Conservation (phyloP, 2,797 vertebrate genomes). For the Pitangus sulphuratus region DNA sequence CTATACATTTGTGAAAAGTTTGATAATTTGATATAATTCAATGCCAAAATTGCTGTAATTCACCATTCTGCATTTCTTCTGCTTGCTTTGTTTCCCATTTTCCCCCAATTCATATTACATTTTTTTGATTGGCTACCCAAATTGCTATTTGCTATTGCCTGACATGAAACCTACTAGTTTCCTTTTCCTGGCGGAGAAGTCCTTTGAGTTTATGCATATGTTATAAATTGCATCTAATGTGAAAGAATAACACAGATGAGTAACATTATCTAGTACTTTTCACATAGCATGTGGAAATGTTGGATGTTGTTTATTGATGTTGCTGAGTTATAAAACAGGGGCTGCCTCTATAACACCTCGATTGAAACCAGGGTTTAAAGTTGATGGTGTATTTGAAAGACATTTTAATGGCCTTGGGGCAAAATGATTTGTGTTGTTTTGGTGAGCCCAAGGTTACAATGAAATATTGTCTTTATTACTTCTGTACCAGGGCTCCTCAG, state of each 20-base stretch:
- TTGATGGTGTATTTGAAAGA: slow-evolving; percentile 19
- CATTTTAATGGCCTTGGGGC: slow-evolving; percentile 40
- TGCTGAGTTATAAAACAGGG: slow-evolving; percentile 1
- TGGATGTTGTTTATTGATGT: slow-evolving; percentile 34
- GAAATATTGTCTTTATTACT: slow-evolving; percentile 52
- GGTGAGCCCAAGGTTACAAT: slow-evolving; percentile 43
- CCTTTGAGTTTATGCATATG: background rate
- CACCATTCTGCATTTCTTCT: background rate
- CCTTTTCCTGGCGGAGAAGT: background rate
- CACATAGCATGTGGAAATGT: background rate
- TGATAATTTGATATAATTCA: background rate
- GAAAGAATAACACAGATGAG: background rate
- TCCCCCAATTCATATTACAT: background rate
- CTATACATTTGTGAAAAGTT: background rate
- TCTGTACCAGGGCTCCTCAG: background rate
- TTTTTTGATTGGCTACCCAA: background rate
- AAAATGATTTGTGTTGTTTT: slow-evolving; percentile 59
- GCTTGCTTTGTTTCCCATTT: background rate
- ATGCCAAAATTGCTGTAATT: background rate
- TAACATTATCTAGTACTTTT: background rate
- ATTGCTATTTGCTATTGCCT: background rate
- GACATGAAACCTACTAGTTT: background rate
- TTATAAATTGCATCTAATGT: background rate
- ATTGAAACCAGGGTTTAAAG: slow-evolving; percentile 21
- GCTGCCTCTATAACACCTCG: background rate